Evolutionary conservation across 2,113 vertebrate genomes (phyloP).

Genomic region (Toxotes chatareus): DNA sequence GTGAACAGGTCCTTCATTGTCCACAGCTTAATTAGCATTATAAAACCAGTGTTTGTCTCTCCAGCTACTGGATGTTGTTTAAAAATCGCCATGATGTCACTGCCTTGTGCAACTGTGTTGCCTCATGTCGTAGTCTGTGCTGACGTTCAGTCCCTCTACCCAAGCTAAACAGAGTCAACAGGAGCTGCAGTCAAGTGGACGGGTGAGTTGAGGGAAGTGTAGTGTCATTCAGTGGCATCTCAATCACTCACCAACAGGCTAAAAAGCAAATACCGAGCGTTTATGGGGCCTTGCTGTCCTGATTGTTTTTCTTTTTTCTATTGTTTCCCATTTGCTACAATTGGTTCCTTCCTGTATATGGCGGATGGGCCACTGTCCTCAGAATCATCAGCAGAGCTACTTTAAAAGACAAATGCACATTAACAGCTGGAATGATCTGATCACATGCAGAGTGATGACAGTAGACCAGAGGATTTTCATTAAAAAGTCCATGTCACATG

Average conservation of each 20-base stretch:
- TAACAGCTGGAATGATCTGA: neutral
- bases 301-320: too few relatives aligned
- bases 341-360: too few relatives aligned
- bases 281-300: too few relatives aligned
- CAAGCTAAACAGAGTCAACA: neutral
- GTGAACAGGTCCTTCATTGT: neutral
- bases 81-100: neutral
- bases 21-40: neutral
- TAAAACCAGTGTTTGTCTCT: conserved; percentile 8
- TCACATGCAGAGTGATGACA: neutral
- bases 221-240: too few relatives aligned
- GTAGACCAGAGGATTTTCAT: neutral
- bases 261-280: too few relatives aligned
- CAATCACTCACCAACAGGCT: too few relatives aligned
- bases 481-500: neutral
- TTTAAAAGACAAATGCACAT: too few relatives aligned
- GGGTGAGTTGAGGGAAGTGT: too few relatives aligned
- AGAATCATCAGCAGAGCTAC: neutral
- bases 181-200: neutral
- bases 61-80: neutral
- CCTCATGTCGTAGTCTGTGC: neutral
- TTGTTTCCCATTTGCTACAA: too few relatives aligned
- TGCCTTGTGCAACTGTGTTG: neutral
- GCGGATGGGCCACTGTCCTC: neutral
- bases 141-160: neutral